Evolutionary conservation across 1,140 invertebrate species (phyloP), one percentile per base, ranked within the genome.

Genomic region (Tetranychus urticae): DNA sequence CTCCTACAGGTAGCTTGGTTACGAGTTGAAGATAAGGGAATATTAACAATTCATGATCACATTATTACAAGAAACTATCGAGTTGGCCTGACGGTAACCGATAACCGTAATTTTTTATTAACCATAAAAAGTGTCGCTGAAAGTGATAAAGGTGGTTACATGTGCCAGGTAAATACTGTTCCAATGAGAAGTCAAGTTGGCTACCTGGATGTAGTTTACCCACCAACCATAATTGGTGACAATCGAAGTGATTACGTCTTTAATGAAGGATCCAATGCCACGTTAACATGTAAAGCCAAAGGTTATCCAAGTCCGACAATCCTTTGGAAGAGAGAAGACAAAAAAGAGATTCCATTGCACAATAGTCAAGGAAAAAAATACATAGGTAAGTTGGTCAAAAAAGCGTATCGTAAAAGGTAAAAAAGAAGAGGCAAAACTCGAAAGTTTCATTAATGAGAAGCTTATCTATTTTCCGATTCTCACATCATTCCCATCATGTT

Each of bases 21-120:
- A 81, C 82, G 90, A 70, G 89, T 88, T 71, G 88, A 93, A 70
- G 88, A 89, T 71, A 88, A 87, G 45, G 85, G 89, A 42, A 90
- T 91, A 67, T 75, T 92, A 67, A 88, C 88, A 23, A 86, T 92
- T 34, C 86, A 90, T 71, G 82, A 76, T 70, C 85, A 89, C 73
- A 86, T 91, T 67, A 90, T 91, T 67, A 90, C 88, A 33, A 77
- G 86, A 62, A 91, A 92, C 75, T 85, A 86, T 35, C 79, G 89
- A 64, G 88, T 93, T 68, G 83, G 83, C 65, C 81, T 89, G 58
- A 85, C 83, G 33, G 84, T 88, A 71, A 86, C 82, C 65, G 85
- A 89, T 67, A 82, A 86, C 68, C 60, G 62, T 35, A 48, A 57
- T 48, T 63, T 57, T 42, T 86, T 84, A 72, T 78, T 91, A 67